Conservation (phyloP, 2,113 vertebrate genomes). For the Lagopus muta region DNA sequence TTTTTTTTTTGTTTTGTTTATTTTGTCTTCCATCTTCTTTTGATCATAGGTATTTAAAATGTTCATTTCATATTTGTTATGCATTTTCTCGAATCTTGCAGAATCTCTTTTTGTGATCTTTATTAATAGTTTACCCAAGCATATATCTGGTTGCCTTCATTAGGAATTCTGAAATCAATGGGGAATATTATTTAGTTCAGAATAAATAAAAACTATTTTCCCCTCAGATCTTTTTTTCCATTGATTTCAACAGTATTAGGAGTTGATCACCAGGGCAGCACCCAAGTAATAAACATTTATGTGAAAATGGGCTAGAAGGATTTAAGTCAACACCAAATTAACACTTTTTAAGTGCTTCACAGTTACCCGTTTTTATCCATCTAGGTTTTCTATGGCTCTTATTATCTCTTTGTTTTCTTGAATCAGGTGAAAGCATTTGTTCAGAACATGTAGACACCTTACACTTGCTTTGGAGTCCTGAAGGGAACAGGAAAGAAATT, state of each 20-base stretch:
- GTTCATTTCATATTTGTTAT: not conserved
- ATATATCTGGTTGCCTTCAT: not conserved
- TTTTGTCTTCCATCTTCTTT: not conserved
- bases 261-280: not conserved
- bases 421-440: not conserved
- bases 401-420: not conserved
- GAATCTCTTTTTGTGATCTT: not conserved
- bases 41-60: not conserved
- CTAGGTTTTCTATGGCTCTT: not conserved
- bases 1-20: not conserved
- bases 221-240: not conserved
- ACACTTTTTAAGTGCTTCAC: not conserved
- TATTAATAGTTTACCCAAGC: not conserved
- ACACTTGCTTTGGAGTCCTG: not conserved
- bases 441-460: not conserved
- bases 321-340: not conserved
- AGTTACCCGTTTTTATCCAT: not conserved
- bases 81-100: not conserved
- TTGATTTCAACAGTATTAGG: not conserved
- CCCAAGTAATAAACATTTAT: not conserved
- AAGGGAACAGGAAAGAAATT: not conserved
- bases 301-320: not conserved
- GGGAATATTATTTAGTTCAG: not conserved
- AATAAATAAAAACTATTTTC: not conserved
- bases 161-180: slow-evolving; percentile 2